Conservation (phyloP, 2,113 vertebrate species). For the Lontra canadensis region DNA sequence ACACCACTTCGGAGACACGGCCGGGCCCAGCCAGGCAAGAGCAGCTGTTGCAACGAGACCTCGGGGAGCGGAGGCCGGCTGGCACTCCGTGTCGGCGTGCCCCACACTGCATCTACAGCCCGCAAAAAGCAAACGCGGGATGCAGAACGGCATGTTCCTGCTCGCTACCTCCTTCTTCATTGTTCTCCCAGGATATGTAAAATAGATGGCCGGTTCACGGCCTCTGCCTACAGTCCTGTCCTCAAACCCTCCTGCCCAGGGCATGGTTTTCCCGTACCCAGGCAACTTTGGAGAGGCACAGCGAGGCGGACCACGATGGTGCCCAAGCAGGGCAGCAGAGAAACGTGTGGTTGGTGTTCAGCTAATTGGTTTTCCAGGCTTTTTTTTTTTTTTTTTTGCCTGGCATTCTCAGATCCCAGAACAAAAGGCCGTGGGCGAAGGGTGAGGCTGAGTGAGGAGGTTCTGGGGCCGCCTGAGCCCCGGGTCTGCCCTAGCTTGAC, state of each 20-base stretch:
- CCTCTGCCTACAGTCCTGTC: not conserved
- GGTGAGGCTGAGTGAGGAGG: not conserved
- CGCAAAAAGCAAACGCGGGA: not conserved
- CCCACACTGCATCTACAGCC: conserved; percentile 55
- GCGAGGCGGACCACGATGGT: fast-evolving
- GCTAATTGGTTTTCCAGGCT: not conserved
- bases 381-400: not conserved
- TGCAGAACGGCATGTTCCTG: not conserved
- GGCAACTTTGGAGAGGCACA: not conserved
- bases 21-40: conserved; percentile 46
- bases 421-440: not conserved
- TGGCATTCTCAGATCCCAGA: not conserved
- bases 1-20: not conserved
- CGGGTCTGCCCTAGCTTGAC: not conserved
- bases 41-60: conserved; percentile 69
- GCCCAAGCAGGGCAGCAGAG: not conserved
- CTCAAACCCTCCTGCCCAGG: not conserved
- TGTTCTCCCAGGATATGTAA: conserved; percentile 18
- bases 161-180: not conserved
- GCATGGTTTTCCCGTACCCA: not conserved
- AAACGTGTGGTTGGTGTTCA: not conserved
- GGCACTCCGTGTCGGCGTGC: not conserved
- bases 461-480: not conserved
- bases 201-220: not conserved
- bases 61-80: conserved; percentile 19